Base-by-base conservation (phyloP, 2,797 vertebrate genomes). In the Orientallactaga sibirica region DNA sequence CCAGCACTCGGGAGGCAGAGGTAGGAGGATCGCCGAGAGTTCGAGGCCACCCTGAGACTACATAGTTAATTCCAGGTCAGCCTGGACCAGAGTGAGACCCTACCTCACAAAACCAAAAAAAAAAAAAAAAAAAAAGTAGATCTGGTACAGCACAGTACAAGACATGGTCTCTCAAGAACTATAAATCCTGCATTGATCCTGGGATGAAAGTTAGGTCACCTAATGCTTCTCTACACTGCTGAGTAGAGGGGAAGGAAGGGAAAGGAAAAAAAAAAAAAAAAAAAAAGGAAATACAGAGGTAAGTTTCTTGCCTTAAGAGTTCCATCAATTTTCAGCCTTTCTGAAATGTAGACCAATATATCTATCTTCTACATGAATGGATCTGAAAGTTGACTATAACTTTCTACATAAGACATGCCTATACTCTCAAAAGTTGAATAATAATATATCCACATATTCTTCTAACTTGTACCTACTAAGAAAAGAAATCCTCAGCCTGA, bases 351-450 rank as follows among this genome's bases (percentile, higher is more conserved):
- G 16, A 85, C 19, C 66, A 91, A 48, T 48, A 48, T 48, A 58
- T 80, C 61, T 75, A 27, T 71, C 33, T 70, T 93, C 86, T 94
- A 93, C 88, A 33, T 85, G 52, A 83, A 79, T 55, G 85, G 88
- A 78, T 18, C 61, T 71, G 6, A 83, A 90, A 91, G 58, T 4
- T 85, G 25, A n/a, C 18, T 95, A 29, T 14, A 83, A 67, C n/a
- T 81, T 92, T 52, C 41, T 62, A 81, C 37, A 66, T 85, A 10
- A 92, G 18, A 88, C 16, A 76, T 48, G 6, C 11, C 75, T 25
- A 92, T 66, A 79, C 58, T 68, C 25, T 86, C 71, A 68, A 77
- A 92, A 94, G 37, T 55, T 64, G 7, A 78, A 37, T 75, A 52
- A 75, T 29, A 16, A 71, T 33, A 27, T 25, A 87, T 33, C 43